These are phyloP conservation scores for Ranitomeya imitator DNA, from an alignment of 2,113 vertebrate species.

Conservation along the genomic window DNA sequence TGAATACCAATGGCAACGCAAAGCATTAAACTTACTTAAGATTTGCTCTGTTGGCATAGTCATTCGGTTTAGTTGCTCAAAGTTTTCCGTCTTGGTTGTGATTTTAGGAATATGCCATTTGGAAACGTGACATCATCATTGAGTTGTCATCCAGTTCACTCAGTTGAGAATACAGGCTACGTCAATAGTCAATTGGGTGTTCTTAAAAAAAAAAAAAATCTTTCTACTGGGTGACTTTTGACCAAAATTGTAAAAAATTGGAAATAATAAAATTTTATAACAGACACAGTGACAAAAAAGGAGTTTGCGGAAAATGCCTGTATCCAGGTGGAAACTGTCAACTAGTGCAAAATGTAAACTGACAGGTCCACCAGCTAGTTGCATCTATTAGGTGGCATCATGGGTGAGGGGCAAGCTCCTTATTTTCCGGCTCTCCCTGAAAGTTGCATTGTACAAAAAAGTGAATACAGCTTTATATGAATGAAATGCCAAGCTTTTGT, in stretches of 20 bases:
- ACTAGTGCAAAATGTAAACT: not conserved
- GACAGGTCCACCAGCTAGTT: not conserved
- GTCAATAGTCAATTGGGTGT: not conserved
- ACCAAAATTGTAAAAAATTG: not conserved
- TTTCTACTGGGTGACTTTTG: not conserved
- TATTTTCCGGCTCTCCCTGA: not conserved
- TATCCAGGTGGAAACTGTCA: not conserved
- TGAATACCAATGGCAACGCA: slow-evolving; percentile 72
- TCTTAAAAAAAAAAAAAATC: not conserved
- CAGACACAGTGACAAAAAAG: not conserved
- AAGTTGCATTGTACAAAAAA: not conserved
- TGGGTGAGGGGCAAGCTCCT: not conserved
- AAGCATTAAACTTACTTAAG: slow-evolving; percentile 75
- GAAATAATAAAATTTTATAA: not conserved
- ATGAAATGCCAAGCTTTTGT: not conserved
- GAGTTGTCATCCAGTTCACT: not conserved
- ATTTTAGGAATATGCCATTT: not conserved
- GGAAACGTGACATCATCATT: not conserved
- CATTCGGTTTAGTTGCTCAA: slow-evolving; percentile 67
- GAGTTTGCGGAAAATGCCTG: not conserved
- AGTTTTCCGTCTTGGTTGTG: slow-evolving; percentile 60
- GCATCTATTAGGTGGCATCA: not conserved
- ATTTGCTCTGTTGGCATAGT: slow-evolving; percentile 69
- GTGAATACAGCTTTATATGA: not conserved
- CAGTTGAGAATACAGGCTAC: not conserved